Percentiles rank a stretch among this genome's conserved stretches.
Evolutionary conservation across 2,888 invertebrate genomes (phyloP).

Genomic region (Seira musarum): DNA sequence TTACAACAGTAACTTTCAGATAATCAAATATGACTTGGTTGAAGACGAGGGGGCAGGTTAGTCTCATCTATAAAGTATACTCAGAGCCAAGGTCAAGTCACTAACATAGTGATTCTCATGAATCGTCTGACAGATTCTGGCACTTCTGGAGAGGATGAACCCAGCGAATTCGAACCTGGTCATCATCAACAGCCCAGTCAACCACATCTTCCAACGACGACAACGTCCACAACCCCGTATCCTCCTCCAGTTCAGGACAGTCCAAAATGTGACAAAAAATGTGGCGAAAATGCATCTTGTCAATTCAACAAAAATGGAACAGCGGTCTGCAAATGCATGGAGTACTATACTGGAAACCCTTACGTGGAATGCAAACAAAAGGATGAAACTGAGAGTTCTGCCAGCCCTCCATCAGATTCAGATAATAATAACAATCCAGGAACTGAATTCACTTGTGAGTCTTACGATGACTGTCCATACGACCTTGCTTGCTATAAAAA

Average conservation of each 20-base stretch:
- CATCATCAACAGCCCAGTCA: slow-evolving; percentile 24
- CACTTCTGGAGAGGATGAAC: not conserved
- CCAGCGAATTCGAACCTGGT: slow-evolving; percentile 12
- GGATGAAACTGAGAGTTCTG: not conserved
- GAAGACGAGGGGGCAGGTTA: slow-evolving; percentile 1
- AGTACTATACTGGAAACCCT: slow-evolving; percentile 45
- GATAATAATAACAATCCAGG: slow-evolving; percentile 1
- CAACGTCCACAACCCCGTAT: slow-evolving; percentile 12
- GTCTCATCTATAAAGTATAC: too few relatives aligned
- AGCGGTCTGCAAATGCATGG: slow-evolving; percentile 34
- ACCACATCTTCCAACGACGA: too few relatives aligned
- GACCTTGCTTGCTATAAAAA: slow-evolving; percentile 41
- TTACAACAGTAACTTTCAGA: slow-evolving; percentile 49
- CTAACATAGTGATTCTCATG: too few relatives aligned
- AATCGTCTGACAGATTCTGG: too few relatives aligned
- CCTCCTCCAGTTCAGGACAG: not conserved
- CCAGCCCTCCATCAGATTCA: slow-evolving; percentile 12
- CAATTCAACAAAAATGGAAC: slow-evolving; percentile 13
- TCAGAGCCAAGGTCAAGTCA: too few relatives aligned
- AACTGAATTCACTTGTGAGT: slow-evolving; percentile 18
- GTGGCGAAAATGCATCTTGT: slow-evolving; percentile 39
- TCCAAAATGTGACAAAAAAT: slow-evolving; percentile 4
- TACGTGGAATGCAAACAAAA: slow-evolving; percentile 40
- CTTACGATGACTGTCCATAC: slow-evolving; percentile 37
- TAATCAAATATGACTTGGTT: slow-evolving; percentile 48